Base-by-base conservation (phyloP, 2,888 invertebrate species). In the Eupithecia vulgata region DNA sequence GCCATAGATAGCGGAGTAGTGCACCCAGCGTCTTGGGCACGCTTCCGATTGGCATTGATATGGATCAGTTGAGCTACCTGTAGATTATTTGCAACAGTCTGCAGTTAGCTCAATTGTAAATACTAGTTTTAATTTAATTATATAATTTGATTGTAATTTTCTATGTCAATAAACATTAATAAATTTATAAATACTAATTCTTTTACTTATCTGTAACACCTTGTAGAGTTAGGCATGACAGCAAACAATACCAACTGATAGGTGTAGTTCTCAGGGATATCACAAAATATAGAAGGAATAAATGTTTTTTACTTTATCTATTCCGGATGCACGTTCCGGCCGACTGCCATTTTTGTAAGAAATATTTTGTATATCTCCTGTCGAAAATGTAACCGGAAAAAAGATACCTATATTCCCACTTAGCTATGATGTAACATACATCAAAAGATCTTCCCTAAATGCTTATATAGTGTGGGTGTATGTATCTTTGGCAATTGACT, bases 401-500 rank as follows among this genome's bases (percentile, higher is more conserved):
- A 10, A 52, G 21, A 52, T 52, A 52, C 21, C n/a, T n/a, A n/a
- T n/a, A n/a, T 2, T n/a, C 48, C 48, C n/a, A n/a, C 48, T 45
- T 45, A 45, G 45, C 5, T n/a, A 45, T n/a, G n/a, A 48, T n/a
- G 48, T 52, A 21, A 21, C 52, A n/a, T 52, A 52, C 52, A 21
- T 52, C 52, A 52, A 52, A 52, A n/a, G 52, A 52, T 52, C 3
- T 52, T 52, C 52, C 52, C 52, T 52, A 52, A 52, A 52, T 52
- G 52, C 52, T 52, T 21, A 10, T 10, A 37, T 64, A 64, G 37
- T 40, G 37, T 40, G 12, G 12, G 13, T 17, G 6, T 64, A 64
- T 35, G 61, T 25, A 45, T 65, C n/a, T 66, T 71, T 71, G 70
- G 70, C 59, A 66, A 66, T 42, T 40, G 64, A 42, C 34, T 52